Evolutionary conservation across 1,140 invertebrate species (phyloP).

Genomic region (Lanistes nyassanus): DNA sequence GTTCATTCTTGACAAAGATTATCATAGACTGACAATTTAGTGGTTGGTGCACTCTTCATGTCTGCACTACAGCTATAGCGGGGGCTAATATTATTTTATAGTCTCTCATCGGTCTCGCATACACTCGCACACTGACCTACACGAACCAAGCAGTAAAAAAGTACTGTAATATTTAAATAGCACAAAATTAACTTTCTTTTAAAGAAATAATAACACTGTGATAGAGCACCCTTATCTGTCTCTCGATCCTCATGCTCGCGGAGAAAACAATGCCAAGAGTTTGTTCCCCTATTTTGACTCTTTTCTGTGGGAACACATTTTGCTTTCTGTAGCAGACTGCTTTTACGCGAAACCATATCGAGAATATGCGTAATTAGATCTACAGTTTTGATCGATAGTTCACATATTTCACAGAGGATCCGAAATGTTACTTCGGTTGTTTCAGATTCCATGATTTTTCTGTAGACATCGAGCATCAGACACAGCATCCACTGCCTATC

Average conservation of each 20-base stretch:
- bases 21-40: no score
- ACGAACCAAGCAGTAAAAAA: neutral
- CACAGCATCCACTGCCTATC: no score
- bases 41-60: no score
- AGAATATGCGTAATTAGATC: conserved; percentile 14
- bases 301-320: neutral
- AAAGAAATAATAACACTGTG: neutral
- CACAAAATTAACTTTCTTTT: neutral
- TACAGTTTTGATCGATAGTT: conserved; percentile 13
- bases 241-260: neutral
- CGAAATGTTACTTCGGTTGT: no score
- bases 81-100: no score
- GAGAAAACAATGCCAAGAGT: neutral
- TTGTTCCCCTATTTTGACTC: neutral
- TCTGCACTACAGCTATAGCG: no score
- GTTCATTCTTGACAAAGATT: no score
- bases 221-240: neutral
- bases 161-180: neutral
- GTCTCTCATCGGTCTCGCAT: no score
- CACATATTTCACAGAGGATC: neutral
- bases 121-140: neutral
- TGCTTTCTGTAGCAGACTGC: neutral
- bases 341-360: conserved; percentile 9
- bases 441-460: no score
- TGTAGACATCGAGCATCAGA: no score